Conservation (phyloP, 2,113 vertebrate species). For the Ammospiza caudacuta region DNA sequence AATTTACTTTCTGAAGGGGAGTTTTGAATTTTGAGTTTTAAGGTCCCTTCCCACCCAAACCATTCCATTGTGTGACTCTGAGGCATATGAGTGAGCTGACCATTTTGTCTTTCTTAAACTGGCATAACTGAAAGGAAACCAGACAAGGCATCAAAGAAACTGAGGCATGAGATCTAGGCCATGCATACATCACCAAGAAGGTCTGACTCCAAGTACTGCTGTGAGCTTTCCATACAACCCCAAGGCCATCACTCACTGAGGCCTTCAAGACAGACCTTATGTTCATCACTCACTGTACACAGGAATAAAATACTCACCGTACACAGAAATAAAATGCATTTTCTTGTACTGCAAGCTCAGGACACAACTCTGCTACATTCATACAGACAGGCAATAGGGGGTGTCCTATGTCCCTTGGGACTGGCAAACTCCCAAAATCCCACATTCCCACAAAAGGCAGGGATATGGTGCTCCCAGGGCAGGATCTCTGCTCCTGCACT, state of each 20-base stretch:
- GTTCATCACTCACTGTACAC: neutral
- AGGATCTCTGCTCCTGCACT: neutral
- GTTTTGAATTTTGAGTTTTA: neutral
- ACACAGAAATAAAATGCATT: neutral
- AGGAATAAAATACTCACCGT: neutral
- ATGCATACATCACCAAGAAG: neutral
- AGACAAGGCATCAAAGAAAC: neutral
- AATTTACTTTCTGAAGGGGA: too few relatives aligned
- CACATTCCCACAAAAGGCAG: fast-evolving
- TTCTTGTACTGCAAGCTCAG: neutral
- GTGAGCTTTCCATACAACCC: neutral
- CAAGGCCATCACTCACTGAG: neutral
- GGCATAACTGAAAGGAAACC: constrained; percentile 27
- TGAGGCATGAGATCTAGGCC: neutral
- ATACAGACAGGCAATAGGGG: fast-evolving
- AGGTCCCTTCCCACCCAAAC: neutral
- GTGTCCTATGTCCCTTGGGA: neutral
- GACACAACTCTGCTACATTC: neutral
- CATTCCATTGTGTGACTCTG: neutral
- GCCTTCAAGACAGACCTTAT: neutral
- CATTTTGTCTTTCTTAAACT: neutral
- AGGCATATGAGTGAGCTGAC: constrained; percentile 18
- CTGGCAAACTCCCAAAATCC: neutral
- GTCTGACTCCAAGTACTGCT: neutral
- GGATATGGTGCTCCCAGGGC: fast-evolving